These are phyloP conservation scores for Mellilla xanthometata DNA, from an alignment of 2,888 invertebrate species.

Conservation along the genomic window DNA sequence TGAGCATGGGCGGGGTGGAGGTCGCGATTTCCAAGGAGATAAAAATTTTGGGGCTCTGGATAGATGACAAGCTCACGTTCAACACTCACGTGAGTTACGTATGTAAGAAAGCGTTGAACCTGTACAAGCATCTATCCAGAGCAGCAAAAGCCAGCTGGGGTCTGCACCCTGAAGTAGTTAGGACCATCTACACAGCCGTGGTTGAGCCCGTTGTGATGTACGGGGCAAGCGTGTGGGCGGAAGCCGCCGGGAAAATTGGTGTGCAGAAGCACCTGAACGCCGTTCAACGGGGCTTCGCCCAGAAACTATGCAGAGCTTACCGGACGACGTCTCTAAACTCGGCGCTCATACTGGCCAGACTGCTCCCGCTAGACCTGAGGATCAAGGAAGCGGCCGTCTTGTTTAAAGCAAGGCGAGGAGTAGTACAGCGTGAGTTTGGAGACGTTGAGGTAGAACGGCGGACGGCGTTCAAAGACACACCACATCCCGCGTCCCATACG, in stretches of 20 bases:
- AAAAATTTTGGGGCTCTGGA: neutral
- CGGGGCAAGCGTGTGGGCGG: too few relatives aligned
- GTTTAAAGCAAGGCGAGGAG: slow-evolving; percentile 8
- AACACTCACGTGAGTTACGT: neutral
- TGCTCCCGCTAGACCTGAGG: slow-evolving; percentile 16
- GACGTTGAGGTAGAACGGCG: neutral
- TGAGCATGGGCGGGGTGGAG: too few relatives aligned
- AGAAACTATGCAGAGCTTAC: slow-evolving; percentile 15
- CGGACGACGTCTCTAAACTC: slow-evolving; percentile 24
- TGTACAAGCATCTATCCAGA: slow-evolving; percentile 4
- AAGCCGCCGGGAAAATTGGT: too few relatives aligned
- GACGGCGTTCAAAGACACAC: neutral
- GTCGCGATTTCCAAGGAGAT: neutral
- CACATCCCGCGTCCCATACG: slow-evolving; percentile 9
- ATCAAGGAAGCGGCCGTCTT: slow-evolving; percentile 11
- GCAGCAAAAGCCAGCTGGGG: slow-evolving; percentile 2
- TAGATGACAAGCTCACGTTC: slow-evolving; percentile 8
- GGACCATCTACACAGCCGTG: too few relatives aligned
- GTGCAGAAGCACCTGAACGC: slow-evolving; percentile 4
- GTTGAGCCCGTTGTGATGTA: too few relatives aligned
- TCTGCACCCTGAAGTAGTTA: slow-evolving; percentile 5
- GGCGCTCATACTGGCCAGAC: slow-evolving; percentile 13
- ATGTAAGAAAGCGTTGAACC: neutral
- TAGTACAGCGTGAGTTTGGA: too few relatives aligned
- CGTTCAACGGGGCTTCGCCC: slow-evolving; percentile 18